Conservation (phyloP, 2,797 vertebrate species). For the Propithecus perrieri region DNA sequence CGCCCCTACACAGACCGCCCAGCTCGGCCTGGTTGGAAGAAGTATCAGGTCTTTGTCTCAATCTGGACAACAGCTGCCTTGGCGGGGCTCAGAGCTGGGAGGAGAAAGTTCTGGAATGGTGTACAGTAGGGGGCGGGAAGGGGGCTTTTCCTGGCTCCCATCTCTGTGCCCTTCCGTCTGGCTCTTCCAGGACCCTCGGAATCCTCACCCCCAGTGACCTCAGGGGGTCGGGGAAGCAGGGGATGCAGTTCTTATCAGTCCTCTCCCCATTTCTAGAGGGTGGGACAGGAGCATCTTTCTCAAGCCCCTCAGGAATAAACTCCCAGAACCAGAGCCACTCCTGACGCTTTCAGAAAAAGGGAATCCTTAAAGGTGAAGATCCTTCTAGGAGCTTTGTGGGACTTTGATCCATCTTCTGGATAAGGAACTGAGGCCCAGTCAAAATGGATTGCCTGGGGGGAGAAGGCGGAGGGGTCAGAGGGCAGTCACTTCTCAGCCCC, state of each 20-base stretch:
- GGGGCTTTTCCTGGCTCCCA: background rate
- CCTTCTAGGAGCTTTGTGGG: background rate
- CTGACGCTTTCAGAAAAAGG: background rate
- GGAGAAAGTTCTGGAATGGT: background rate
- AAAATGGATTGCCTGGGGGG: background rate
- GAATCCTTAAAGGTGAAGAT: background rate
- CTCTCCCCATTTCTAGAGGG: background rate
- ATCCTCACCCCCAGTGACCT: background rate
- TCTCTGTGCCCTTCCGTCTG: background rate
- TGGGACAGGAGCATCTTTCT: background rate
- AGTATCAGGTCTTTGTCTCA: slow-evolving; percentile 69
- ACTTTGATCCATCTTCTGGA: background rate
- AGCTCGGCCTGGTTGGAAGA: slow-evolving; percentile 34
- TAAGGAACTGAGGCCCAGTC: background rate
- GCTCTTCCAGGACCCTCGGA: background rate
- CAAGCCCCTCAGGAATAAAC: background rate
- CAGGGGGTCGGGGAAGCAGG: background rate
- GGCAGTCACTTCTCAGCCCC: too few species aligned
- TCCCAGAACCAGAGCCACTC: background rate
- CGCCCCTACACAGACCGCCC: background rate
- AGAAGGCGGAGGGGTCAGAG: rapidly evolving
- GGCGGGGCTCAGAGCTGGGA: slow-evolving; percentile 18
- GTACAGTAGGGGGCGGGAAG: rapidly evolving
- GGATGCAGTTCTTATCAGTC: background rate
- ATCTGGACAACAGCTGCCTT: slow-evolving; percentile 66